Percentiles rank a stretch among this genome's conserved stretches.
phyloP scores from a whole-genome alignment of 2,888 invertebrate species.

The Scaptomyza parva region DNA sequence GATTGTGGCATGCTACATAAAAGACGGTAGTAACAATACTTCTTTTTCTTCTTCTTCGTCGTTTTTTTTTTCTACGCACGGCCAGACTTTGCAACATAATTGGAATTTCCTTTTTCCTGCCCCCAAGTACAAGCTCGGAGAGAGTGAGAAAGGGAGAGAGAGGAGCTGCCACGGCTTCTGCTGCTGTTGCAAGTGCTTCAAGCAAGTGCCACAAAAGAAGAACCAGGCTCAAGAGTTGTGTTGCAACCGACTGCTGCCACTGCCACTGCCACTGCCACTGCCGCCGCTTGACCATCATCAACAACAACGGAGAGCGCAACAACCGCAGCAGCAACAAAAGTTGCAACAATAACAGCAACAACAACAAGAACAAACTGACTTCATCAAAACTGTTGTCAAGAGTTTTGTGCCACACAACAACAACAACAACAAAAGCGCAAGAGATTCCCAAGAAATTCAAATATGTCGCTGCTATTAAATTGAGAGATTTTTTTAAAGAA shows the following conservation, averaged over 20 bases:
- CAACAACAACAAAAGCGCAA: conserved; percentile 8
- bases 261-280: conserved; percentile 10
- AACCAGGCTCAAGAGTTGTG: conserved; percentile 62
- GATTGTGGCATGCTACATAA: conserved; percentile 49
- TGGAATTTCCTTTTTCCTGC: conserved; percentile 79
- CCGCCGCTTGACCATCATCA: conserved; percentile 49
- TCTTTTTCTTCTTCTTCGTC: conserved; percentile 48
- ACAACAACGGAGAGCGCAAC: conserved; percentile 9
- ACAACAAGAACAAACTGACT: conserved; percentile 36
- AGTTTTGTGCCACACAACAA: conserved; percentile 39
- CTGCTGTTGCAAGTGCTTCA: conserved; percentile 2
- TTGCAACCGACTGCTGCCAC: conserved; percentile 42
- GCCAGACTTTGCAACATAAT: conserved; percentile 76
- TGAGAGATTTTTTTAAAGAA: conserved; percentile 10
- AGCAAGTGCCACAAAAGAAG: conserved; percentile 72
- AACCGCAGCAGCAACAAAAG: conserved; percentile 25
- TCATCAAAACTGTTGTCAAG: conserved; percentile 46
- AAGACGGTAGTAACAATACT: conserved; percentile 62
- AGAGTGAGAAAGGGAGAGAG: background rate
- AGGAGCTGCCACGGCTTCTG: background rate
- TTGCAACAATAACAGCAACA: conserved; percentile 28
- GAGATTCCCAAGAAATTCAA: conserved; percentile 51
- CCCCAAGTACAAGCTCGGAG: conserved; percentile 9
- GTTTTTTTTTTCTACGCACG: conserved; percentile 71
- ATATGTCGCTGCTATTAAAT: conserved; percentile 39